Evolutionary conservation across 2,888 invertebrate species (phyloP).

Genomic region (Vanessa cardui): DNA sequence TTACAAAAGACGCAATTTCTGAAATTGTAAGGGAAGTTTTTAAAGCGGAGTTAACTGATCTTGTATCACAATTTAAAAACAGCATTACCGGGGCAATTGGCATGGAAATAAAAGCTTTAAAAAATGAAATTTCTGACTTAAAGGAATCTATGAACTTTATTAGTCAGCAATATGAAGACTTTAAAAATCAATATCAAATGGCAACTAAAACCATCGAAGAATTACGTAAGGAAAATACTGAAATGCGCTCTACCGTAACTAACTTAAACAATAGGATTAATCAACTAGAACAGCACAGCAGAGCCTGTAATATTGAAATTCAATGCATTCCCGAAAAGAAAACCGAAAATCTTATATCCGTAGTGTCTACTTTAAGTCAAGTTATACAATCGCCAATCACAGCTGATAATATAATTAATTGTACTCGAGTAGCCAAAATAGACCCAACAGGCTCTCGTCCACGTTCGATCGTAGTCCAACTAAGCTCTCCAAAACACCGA

Average conservation of each 20-base stretch:
- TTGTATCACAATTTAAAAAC: conserved; percentile 1
- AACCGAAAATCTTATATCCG: not conserved
- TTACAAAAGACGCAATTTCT: conserved; percentile 1
- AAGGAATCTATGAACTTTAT: conserved; percentile 5
- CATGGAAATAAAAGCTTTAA: conserved; percentile 4
- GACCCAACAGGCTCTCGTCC: not conserved
- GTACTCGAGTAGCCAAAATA: conserved; percentile 2
- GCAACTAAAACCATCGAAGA: conserved; percentile 1
- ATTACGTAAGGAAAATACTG: conserved; percentile 1
- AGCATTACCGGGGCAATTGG: conserved; percentile 2
- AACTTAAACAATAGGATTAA: conserved; percentile 2
- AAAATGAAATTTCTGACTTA: conserved; percentile 2
- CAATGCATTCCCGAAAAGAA: conserved; percentile 4
- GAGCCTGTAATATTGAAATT: conserved; percentile 1
- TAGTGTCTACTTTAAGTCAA: not conserved
- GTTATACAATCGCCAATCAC: not conserved
- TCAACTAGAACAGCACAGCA: conserved; percentile 1
- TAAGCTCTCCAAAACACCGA: not conserved
- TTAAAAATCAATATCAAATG: conserved; percentile 3
- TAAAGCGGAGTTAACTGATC: not conserved
- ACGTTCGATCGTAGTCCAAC: not conserved
- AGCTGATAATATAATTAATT: not conserved
- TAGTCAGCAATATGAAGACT: conserved; percentile 5
- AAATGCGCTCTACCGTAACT: conserved; percentile 1
- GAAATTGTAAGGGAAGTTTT: conserved; percentile 6